Percentiles rank a stretch among this genome's conserved stretches.
These are phyloP conservation scores for Gobius niger DNA, from an alignment of 2,113 vertebrate species.

Conservation along the genomic window DNA sequence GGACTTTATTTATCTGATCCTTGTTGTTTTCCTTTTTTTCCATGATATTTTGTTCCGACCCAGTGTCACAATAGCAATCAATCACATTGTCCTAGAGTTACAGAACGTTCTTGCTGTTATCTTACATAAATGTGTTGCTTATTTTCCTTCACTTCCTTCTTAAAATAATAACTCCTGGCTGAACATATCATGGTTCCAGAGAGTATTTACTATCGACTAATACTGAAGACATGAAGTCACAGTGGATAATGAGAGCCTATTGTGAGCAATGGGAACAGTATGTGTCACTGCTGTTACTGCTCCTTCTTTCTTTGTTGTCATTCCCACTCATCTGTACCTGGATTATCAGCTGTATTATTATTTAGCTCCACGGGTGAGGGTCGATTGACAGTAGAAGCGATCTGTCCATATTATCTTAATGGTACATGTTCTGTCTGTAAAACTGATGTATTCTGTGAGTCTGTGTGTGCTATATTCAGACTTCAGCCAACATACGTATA, in stretches of 20 bases:
- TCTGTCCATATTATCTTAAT: not conserved
- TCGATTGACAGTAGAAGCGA: constrained; percentile 12
- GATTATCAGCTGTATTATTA: constrained; percentile 32
- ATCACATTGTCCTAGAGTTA: too few species aligned
- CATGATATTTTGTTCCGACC: too few species aligned
- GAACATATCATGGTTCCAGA: constrained; percentile 57
- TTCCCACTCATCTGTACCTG: constrained; percentile 24
- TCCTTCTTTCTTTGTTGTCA: constrained; percentile 15
- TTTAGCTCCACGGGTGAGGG: not conserved
- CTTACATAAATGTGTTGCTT: constrained; percentile 26
- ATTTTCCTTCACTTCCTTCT: constrained; percentile 31
- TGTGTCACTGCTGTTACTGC: constrained; percentile 38
- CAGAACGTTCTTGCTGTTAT: not conserved
- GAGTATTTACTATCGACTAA: constrained; percentile 66
- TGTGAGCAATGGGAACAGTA: constrained; percentile 54
- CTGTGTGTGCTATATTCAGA: not conserved
- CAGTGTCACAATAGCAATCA: too few species aligned
- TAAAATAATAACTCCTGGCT: constrained; percentile 52
- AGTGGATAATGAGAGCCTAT: constrained; percentile 64
- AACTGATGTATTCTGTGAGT: not conserved
- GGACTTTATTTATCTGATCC: not conserved
- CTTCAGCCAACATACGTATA: not conserved
- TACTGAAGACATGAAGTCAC: constrained; percentile 60
- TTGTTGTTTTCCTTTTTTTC: not conserved
- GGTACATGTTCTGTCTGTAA: not conserved